Conservation (phyloP, 2,888 invertebrate species). For the Epinotia brunnichana region DNA sequence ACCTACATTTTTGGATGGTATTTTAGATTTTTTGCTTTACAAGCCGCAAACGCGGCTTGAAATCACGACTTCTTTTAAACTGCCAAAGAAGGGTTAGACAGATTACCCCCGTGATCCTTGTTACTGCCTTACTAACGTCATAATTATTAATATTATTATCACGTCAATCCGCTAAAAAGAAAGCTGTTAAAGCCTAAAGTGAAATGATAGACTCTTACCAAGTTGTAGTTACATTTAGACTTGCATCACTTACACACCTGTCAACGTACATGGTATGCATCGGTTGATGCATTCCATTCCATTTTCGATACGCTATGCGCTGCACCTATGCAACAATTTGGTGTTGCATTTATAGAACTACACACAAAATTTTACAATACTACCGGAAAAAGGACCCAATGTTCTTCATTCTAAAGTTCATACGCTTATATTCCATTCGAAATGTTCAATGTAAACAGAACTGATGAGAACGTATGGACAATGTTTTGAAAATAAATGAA, state of each 20-base stretch:
- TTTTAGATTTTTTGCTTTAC: too few relatives aligned
- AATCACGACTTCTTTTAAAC: too few relatives aligned
- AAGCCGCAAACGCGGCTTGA: too few relatives aligned
- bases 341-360: background rate
- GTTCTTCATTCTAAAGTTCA: background rate
- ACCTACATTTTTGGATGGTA: too few relatives aligned
- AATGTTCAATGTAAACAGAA: conserved; percentile 6
- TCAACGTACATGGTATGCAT: conserved; percentile 8
- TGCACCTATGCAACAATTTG: conserved; percentile 10
- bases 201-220: background rate
- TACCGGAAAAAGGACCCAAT: background rate
- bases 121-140: too few relatives aligned
- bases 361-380: background rate
- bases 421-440: background rate
- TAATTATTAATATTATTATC: too few relatives aligned
- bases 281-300: conserved; percentile 22
- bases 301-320: conserved; percentile 13
- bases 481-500: background rate
- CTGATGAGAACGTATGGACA: background rate
- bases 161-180: too few relatives aligned
- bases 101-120: too few relatives aligned
- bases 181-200: background rate
- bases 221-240: background rate
- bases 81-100: too few relatives aligned
- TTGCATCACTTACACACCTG: conserved; percentile 11